Evolutionary conservation across 2,888 invertebrate genomes (phyloP), one percentile per base, ranked within the genome.

Genomic region (Syrista parreyssii): DNA sequence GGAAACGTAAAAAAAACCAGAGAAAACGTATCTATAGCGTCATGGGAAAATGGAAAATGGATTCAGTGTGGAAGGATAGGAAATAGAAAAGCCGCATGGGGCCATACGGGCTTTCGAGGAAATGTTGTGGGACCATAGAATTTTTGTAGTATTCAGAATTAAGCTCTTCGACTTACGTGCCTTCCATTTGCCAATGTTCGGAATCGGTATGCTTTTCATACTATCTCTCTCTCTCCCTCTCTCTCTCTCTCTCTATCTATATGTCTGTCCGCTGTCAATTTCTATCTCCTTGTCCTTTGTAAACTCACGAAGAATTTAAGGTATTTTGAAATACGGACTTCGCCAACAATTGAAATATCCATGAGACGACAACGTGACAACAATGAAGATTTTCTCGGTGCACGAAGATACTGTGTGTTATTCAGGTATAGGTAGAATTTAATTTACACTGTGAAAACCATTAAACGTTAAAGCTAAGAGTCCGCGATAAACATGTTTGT

Each of bases 101-200:
- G 81, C 55, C 23, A 55, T 55, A 72, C 79, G 79, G 80, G 78
- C 76, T 82, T 76, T 78, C 75, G 74, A 76, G 36, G 68, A n/a
- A 81, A 78, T 68, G 31, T 33, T 33, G 69, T 68, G 30, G 68
- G 74, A 68, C 83, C 81, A 86, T 86, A 82, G 83, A 84, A 84
- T 84, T 85, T 82, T 85, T 84, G 80, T 79, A 83, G 83, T 80
- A 86, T 84, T 82, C 82, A 78, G 86, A 86, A 87, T 86, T 86
- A 86, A 87, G 84, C 84, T 81, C 78, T 83, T 85, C 86, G 82
- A 86, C 86, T 82, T 82, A 76, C 78, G 78, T 78, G 78, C 23
- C 23, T 55, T 55, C 55, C 23, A 55, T 55, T 55, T 55, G 55
- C 55, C 55, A 23, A 55, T 23, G 23, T 55, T 55, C 0, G 23